Evolutionary conservation across 2,888 invertebrate species (phyloP).

Genomic region (Toxonevra muliebris): DNA sequence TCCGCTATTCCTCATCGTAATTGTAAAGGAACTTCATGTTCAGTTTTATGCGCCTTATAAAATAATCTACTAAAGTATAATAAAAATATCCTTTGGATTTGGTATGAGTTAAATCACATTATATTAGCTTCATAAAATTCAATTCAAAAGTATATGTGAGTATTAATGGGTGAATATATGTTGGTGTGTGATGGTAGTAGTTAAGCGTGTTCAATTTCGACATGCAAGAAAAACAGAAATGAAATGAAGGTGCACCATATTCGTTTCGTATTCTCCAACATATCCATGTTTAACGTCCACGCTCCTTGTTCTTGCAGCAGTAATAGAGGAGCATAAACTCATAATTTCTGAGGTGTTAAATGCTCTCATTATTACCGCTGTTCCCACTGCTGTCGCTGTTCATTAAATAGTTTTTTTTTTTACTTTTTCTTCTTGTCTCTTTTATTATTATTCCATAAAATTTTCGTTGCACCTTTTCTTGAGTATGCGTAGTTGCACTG

Average conservation of each 20-base stretch:
- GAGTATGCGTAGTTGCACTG: conserved; percentile 38
- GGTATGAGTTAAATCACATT: neutral
- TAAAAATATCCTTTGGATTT: conserved; percentile 7
- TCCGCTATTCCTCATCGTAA: too few species aligned
- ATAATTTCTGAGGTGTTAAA: conserved; percentile 35
- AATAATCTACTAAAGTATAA: conserved; percentile 21
- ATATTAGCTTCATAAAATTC: too few species aligned
- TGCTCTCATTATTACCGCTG: conserved; percentile 17
- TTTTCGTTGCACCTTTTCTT: conserved; percentile 22
- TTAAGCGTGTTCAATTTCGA: too few species aligned
- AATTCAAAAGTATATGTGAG: too few species aligned
- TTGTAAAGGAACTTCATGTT: conserved; percentile 1
- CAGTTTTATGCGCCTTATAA: conserved; percentile 13
- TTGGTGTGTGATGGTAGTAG: too few species aligned
- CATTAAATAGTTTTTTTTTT: conserved; percentile 19
- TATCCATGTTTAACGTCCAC: too few species aligned
- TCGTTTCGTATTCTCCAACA: too few species aligned
- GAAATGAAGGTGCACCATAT: too few species aligned
- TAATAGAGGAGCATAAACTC: neutral
- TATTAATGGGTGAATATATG: too few species aligned
- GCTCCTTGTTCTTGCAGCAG: neutral
- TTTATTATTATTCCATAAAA: conserved; percentile 28
- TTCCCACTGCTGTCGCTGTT: neutral
- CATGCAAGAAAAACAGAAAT: too few species aligned
- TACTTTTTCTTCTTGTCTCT: neutral